Conservation (phyloP, 1,140 invertebrate genomes). For the Neodiprion fabricii region DNA sequence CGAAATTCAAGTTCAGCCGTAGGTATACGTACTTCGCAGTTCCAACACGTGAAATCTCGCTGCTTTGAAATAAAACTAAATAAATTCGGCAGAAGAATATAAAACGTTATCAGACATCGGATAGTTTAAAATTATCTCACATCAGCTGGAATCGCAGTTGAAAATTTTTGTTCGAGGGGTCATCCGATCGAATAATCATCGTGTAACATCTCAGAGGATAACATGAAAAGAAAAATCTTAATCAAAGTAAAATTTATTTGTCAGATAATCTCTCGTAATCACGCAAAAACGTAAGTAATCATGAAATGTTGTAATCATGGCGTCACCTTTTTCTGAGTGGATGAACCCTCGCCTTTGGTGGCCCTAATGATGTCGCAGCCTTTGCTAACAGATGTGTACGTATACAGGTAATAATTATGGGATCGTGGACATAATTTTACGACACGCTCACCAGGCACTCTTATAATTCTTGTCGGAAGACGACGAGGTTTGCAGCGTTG, state of each 20-base stretch:
- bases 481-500: not conserved
- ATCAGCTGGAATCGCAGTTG: not conserved
- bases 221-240: not conserved
- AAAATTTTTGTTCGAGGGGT: not conserved
- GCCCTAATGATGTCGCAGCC: no score
- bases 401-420: no score
- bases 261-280: not conserved
- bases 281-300: not conserved
- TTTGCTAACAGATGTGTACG: no score
- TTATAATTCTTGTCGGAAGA: not conserved
- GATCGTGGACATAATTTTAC: no score
- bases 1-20: no score
- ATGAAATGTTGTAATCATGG: not conserved
- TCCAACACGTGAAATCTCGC: no score
- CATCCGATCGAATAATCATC: constrained; percentile 12
- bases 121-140: not conserved
- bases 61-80: no score
- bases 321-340: no score
- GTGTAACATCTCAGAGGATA: not conserved
- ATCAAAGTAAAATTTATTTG: not conserved
- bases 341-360: no score
- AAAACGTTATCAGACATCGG: not conserved
- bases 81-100: not conserved
- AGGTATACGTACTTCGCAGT: no score
- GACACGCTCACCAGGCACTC: no score